Evolutionary conservation across 1,140 invertebrate species (phyloP).

Genomic region (Papilio helenus): DNA sequence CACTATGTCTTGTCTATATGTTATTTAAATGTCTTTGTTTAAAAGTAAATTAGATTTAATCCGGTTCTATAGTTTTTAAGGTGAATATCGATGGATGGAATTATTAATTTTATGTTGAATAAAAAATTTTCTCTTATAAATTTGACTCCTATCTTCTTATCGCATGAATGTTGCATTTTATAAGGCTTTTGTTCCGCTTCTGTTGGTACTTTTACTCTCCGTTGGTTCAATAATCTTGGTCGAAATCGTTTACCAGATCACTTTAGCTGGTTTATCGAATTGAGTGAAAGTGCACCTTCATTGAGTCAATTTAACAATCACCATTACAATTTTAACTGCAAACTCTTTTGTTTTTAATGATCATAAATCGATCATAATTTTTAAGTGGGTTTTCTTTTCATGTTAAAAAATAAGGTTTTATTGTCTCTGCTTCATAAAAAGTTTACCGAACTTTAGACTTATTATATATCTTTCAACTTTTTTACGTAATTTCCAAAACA

Average conservation of each 20-base stretch:
- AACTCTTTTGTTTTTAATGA: neutral
- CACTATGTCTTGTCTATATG: too few relatives aligned
- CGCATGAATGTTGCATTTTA: constrained; percentile 18
- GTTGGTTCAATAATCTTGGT: neutral
- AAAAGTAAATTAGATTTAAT: too few relatives aligned
- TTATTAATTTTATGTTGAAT: neutral
- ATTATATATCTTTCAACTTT: neutral
- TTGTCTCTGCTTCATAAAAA: neutral
- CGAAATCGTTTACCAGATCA: constrained; percentile 35
- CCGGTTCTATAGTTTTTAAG: neutral
- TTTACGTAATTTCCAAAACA: neutral
- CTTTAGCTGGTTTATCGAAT: constrained; percentile 36
- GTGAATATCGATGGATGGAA: neutral
- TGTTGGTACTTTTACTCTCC: constrained; percentile 35
- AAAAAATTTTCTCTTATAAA: neutral
- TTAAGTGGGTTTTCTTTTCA: neutral
- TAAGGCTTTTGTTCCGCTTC: constrained; percentile 19
- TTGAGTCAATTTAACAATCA: constrained; percentile 26
- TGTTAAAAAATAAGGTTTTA: neutral
- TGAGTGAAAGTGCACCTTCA: constrained; percentile 40
- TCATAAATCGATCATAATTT: neutral
- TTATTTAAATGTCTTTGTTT: too few relatives aligned
- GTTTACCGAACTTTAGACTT: too few relatives aligned
- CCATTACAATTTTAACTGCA: neutral
- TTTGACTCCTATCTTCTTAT: neutral